phyloP scores from a whole-genome alignment of 92 coral and sea anemone genomes.

The Umimayanthus chanpuru region DNA sequence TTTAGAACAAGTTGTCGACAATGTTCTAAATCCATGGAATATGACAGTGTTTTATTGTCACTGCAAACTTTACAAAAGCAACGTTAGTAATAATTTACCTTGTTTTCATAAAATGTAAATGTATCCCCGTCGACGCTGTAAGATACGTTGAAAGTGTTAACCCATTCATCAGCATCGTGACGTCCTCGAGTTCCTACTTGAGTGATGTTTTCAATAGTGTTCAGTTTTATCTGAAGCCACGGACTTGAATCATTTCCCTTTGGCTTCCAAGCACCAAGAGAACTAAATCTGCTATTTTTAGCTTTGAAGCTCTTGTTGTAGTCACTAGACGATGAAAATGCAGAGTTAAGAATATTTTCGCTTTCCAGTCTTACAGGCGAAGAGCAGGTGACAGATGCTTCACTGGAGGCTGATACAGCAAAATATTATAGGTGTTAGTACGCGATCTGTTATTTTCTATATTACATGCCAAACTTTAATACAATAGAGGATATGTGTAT shows the following conservation, averaged over 20 bases:
- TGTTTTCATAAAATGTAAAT: neutral
- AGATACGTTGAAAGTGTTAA: neutral
- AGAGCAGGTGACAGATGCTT: neutral
- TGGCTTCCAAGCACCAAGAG: constrained; percentile 20
- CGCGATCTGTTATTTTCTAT: no score
- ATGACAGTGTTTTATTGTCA: neutral
- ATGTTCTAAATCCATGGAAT: no score
- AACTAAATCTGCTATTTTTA: neutral
- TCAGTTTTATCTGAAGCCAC: constrained; percentile 6
- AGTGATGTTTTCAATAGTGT: neutral
- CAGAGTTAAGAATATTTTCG: neutral
- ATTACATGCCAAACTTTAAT: neutral
- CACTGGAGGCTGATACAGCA: neutral
- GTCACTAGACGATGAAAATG: constrained; percentile 9
- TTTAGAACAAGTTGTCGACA: no score
- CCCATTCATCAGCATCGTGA: constrained; percentile 2
- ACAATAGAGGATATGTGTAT: neutral
- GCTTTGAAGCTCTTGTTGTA: neutral
- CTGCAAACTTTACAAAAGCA: neutral
- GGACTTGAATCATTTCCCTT: neutral
- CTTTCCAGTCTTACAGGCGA: neutral
- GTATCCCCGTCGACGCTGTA: neutral
- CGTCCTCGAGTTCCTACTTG: constrained; percentile 16
- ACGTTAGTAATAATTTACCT: neutral
- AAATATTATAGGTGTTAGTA: neutral